Conservation (phyloP, 2,797 vertebrate genomes). For the Eremophila alpestris region DNA sequence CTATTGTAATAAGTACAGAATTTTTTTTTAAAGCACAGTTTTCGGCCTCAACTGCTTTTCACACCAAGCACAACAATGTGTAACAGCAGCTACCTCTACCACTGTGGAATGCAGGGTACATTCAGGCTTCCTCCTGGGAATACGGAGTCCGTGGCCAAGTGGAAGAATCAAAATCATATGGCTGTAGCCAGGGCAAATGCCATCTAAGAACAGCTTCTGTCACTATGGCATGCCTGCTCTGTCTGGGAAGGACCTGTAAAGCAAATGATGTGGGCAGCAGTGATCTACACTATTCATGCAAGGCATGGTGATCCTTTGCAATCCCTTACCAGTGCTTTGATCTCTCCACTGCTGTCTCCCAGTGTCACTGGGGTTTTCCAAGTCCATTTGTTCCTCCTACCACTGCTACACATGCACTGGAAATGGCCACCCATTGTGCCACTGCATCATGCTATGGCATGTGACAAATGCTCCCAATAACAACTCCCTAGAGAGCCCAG, state of each 20-base stretch:
- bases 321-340: background rate
- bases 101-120: background rate
- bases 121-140: background rate
- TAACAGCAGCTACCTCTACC: background rate
- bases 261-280: background rate
- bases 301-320: background rate
- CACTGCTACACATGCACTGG: background rate
- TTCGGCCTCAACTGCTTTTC: background rate
- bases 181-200: background rate
- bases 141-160: background rate
- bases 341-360: background rate
- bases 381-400: background rate
- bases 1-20: background rate
- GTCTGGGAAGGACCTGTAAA: background rate
- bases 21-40: background rate
- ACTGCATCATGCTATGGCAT: fast-evolving
- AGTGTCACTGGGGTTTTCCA: background rate
- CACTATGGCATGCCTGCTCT: background rate
- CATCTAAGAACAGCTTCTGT: background rate
- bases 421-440: background rate
- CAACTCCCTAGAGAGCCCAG: background rate
- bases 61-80: background rate
- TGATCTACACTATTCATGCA: background rate
- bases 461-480: background rate
- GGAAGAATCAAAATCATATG: background rate